Conservation (phyloP, 2,113 vertebrate species). For the Lycocorax pyrrhopterus region DNA sequence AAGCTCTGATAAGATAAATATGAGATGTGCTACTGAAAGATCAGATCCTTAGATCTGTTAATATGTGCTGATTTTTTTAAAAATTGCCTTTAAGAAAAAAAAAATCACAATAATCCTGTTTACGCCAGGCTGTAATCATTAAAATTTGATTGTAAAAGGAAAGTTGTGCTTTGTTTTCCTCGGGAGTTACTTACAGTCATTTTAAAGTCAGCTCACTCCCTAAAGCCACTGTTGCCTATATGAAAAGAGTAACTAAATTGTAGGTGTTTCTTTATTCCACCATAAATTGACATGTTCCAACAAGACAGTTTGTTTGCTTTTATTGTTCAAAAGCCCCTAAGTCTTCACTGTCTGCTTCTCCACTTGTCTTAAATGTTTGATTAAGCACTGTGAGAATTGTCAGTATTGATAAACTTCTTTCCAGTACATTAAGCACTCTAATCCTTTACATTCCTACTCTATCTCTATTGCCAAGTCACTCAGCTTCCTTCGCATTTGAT, state of each 20-base stretch:
- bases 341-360: slow-evolving; percentile 56
- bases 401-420: slow-evolving; percentile 75
- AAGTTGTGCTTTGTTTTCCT: background rate
- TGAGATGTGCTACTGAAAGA: background rate
- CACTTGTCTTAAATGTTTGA: slow-evolving; percentile 74
- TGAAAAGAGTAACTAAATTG: slow-evolving; percentile 41
- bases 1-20: background rate
- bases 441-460: slow-evolving; percentile 70
- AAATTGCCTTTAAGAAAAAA: background rate
- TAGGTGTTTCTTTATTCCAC: slow-evolving; percentile 35
- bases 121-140: background rate
- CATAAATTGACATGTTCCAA: slow-evolving; percentile 69
- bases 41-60: background rate
- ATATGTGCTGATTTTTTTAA: background rate
- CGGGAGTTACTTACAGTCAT: background rate
- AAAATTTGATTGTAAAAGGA: background rate
- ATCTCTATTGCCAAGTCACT: slow-evolving; percentile 36
- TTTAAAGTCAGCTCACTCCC: background rate
- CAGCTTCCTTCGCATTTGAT: slow-evolving; percentile 29
- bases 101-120: background rate
- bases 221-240: background rate
- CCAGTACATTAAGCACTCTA: slow-evolving; percentile 70
- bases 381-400: slow-evolving; percentile 76
- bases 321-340: slow-evolving; percentile 56
- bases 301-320: slow-evolving; percentile 71